Evolutionary conservation across 2,888 invertebrate genomes (phyloP).

Genomic region (Orthosia gracilis): DNA sequence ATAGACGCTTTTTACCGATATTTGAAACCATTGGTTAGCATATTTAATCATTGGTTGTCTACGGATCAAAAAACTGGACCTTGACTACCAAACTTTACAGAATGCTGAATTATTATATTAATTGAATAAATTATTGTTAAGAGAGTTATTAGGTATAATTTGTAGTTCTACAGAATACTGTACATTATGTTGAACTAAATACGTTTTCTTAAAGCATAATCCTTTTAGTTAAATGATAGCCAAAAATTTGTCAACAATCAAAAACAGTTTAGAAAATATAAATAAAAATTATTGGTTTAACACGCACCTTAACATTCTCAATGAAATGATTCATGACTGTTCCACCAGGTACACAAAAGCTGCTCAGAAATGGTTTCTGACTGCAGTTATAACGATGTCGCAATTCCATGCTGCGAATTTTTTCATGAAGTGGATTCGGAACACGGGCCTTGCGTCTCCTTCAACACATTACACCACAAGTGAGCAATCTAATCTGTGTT

Average conservation of each 20-base stretch:
- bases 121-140: too few species aligned
- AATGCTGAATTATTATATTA: too few species aligned
- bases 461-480: constrained; percentile 90
- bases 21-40: too few species aligned
- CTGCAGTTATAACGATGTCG: constrained; percentile 86
- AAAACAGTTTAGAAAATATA: background rate
- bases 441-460: constrained; percentile 88
- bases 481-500: constrained; percentile 70
- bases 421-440: constrained; percentile 88
- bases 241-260: background rate
- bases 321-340: constrained; percentile 10
- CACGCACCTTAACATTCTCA: constrained; percentile 49
- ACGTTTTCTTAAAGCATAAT: background rate
- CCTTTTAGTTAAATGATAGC: background rate
- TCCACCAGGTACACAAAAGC: constrained; percentile 82
- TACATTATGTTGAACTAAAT: background rate
- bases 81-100: too few species aligned
- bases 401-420: constrained; percentile 88
- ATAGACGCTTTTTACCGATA: too few species aligned
- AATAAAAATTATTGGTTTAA: background rate
- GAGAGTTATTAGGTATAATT: too few species aligned
- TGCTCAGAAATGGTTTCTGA: constrained; percentile 85
- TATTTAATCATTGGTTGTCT: too few species aligned
- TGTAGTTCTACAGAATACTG: too few species aligned
- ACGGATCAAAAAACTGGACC: too few species aligned